These are phyloP conservation scores for Timandra comae DNA, from an alignment of 2,888 invertebrate genomes.

Conservation along the genomic window DNA sequence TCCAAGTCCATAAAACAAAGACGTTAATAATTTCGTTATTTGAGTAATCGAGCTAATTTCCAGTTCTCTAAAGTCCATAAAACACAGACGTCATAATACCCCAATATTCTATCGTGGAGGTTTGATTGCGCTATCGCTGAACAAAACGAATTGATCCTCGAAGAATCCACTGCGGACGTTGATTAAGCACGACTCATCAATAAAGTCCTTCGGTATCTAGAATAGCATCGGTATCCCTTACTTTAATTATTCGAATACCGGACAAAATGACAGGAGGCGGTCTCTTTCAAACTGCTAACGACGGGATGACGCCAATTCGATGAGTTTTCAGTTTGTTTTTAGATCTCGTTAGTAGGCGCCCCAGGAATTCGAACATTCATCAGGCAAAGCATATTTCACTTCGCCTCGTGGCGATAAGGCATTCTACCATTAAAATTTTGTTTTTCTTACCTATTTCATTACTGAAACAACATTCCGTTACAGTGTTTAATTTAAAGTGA, in stretches of 20 bases:
- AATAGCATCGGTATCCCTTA: conserved; percentile 45
- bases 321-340: conserved; percentile 56
- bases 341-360: conserved; percentile 54
- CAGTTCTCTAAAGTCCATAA: too few relatives aligned
- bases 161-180: conserved; percentile 46
- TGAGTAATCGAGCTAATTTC: too few relatives aligned
- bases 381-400: conserved; percentile 55
- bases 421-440: conserved; percentile 56
- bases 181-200: conserved; percentile 63
- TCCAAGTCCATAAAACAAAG: too few relatives aligned
- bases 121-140: conserved; percentile 11
- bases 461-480: conserved; percentile 50
- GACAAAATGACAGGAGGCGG: conserved; percentile 50
- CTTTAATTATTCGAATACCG: conserved; percentile 59
- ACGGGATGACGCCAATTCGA: conserved; percentile 47
- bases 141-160: conserved; percentile 25
- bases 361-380: conserved; percentile 57
- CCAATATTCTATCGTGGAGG: too few relatives aligned
- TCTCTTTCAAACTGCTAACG: conserved; percentile 42
- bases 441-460: conserved; percentile 50
- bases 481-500: conserved; percentile 24
- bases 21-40: too few relatives aligned
- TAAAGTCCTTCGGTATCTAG: conserved; percentile 48
- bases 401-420: conserved; percentile 49
- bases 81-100: too few relatives aligned